These are phyloP conservation scores for Silurus glanis DNA, from an alignment of 2,113 vertebrate genomes.

Conservation along the genomic window DNA sequence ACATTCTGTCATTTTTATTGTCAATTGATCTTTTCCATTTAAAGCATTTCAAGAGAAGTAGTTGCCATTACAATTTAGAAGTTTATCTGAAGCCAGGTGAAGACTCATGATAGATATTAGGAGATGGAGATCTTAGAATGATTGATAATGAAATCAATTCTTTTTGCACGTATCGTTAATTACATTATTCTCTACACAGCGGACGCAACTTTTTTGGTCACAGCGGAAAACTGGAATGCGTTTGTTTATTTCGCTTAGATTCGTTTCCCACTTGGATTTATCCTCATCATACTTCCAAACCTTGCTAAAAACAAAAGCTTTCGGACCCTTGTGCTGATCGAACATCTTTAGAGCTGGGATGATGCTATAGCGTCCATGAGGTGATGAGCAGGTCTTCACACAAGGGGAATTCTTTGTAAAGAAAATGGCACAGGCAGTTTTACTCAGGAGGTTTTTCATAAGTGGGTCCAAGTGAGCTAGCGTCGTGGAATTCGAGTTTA, in stretches of 20 bases:
- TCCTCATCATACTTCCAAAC: not conserved
- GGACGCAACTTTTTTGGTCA: not conserved
- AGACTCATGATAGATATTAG: too few species aligned
- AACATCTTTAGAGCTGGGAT: not conserved
- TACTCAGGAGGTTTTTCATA: not conserved
- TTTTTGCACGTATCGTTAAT: not conserved
- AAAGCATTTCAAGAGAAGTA: too few species aligned
- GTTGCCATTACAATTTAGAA: too few species aligned
- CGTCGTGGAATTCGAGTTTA: not conserved
- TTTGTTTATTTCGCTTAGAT: not conserved
- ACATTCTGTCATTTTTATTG: too few species aligned
- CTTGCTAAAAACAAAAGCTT: constrained; percentile 59
- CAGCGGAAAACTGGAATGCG: not conserved
- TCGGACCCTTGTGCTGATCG: constrained; percentile 72
- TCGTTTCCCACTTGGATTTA: not conserved
- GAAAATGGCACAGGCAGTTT: not conserved
- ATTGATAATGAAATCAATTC: too few species aligned
- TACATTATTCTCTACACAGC: not conserved
- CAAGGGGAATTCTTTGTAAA: constrained; percentile 10
- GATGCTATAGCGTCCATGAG: not conserved
- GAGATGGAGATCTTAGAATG: too few species aligned
- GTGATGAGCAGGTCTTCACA: not conserved
- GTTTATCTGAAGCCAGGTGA: too few species aligned
- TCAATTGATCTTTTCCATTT: too few species aligned
- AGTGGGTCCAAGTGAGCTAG: not conserved